Conservation (phyloP, 2,888 invertebrate genomes). For the Idaea biselata region DNA sequence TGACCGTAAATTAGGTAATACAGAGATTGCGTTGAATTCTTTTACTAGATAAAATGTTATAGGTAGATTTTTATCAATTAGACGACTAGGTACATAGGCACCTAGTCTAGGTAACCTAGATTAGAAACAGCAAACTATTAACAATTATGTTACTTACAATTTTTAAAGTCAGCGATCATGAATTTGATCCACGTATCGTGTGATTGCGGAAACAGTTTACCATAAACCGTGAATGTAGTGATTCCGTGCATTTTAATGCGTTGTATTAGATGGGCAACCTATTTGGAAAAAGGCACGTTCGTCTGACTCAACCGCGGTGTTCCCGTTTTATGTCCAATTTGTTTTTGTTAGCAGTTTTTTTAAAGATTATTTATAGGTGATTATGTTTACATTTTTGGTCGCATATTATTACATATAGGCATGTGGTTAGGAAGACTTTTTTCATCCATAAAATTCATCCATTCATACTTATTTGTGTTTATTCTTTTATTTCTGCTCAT, state of each 20-base stretch:
- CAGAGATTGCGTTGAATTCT: neutral
- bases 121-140: neutral
- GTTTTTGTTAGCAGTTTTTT: neutral
- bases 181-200: conserved; percentile 46
- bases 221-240: conserved; percentile 32
- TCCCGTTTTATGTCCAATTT: neutral
- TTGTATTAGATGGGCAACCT: neutral
- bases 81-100: no score
- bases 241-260: conserved; percentile 47
- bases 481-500: no score
- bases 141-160: neutral
- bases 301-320: neutral
- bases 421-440: no score
- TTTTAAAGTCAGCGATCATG: conserved; percentile 20
- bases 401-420: no score
- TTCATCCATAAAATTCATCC: no score
- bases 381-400: no score
- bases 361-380: no score
- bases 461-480: no score
- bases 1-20: neutral
- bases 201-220: conserved; percentile 44
- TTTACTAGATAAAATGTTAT: neutral
- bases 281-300: neutral
- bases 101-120: neutral
- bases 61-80: no score